These are phyloP conservation scores for Ispidina picta DNA, from an alignment of 2,797 vertebrate species.

Conservation along the genomic window DNA sequence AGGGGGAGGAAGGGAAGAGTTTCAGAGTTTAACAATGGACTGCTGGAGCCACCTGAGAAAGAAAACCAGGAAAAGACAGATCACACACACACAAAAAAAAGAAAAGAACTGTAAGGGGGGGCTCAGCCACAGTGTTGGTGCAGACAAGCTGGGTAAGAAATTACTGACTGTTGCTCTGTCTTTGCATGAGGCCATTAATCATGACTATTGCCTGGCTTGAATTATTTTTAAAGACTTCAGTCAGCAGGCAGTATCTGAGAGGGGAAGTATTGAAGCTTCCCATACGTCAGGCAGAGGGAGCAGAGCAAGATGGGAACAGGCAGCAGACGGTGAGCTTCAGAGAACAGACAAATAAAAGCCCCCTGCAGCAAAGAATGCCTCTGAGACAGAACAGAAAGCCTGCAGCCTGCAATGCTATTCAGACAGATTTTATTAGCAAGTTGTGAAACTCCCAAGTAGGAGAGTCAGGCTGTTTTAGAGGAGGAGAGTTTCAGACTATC, in stretches of 20 bases:
- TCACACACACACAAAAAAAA: background rate
- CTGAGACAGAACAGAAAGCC: background rate
- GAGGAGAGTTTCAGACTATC: background rate
- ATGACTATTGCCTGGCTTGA: background rate
- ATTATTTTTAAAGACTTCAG: background rate
- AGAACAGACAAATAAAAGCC: conserved; percentile 34
- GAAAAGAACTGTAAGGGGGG: background rate
- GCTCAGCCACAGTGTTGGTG: background rate
- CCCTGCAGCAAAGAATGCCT: conserved; percentile 8
- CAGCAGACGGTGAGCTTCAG: conserved; percentile 47
- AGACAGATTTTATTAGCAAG: background rate
- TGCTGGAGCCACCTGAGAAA: background rate
- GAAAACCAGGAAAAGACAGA: background rate
- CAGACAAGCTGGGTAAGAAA: background rate
- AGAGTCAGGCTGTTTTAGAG: background rate
- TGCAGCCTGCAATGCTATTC: background rate
- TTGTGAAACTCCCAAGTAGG: background rate
- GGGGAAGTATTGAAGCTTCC: background rate
- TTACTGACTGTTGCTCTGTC: background rate
- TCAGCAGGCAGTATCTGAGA: conserved; percentile 7
- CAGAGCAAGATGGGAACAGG: background rate
- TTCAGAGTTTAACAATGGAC: background rate
- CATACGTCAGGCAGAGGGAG: conserved; percentile 7
- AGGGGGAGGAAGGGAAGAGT: background rate
- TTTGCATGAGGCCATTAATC: background rate